Evolutionary conservation across 2,888 invertebrate species (phyloP).

Genomic region (Diarsia brunnea): DNA sequence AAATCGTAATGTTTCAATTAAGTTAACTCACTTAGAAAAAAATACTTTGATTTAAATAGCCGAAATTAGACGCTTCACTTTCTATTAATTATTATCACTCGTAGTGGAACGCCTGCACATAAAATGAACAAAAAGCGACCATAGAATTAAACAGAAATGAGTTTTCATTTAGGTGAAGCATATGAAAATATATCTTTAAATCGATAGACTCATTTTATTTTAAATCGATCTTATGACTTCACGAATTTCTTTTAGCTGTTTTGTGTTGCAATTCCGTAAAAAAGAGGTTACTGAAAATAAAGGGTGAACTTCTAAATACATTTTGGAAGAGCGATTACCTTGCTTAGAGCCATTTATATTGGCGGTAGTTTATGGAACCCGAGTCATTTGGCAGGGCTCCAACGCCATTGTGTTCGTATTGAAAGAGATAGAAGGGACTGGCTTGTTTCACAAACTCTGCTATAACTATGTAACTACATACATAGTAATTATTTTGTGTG

Average conservation of each 20-base stretch:
- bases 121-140: neutral
- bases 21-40: neutral
- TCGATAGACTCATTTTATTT: neutral
- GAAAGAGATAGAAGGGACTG: conserved; percentile 55
- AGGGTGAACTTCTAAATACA: conserved; percentile 21
- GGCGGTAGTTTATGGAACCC: conserved; percentile 28
- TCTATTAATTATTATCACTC: neutral
- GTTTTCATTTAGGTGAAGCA: neutral
- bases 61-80: neutral
- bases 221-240: neutral
- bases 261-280: neutral
- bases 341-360: conserved; percentile 45
- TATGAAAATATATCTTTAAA: neutral
- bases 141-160: neutral
- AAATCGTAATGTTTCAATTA: neutral
- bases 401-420: conserved; percentile 61
- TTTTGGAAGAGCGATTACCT: conserved; percentile 53
- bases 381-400: conserved; percentile 68
- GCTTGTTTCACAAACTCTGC: conserved; percentile 46
- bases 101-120: neutral
- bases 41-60: neutral
- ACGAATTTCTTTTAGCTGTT: neutral
- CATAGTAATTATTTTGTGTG: conserved; percentile 58
- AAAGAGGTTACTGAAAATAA: conserved; percentile 21
- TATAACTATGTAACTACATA: conserved; percentile 49